Evolutionary conservation across 1,140 invertebrate species (phyloP), one percentile per base, ranked within the genome.

Genomic region (Camponotus vicinus): DNA sequence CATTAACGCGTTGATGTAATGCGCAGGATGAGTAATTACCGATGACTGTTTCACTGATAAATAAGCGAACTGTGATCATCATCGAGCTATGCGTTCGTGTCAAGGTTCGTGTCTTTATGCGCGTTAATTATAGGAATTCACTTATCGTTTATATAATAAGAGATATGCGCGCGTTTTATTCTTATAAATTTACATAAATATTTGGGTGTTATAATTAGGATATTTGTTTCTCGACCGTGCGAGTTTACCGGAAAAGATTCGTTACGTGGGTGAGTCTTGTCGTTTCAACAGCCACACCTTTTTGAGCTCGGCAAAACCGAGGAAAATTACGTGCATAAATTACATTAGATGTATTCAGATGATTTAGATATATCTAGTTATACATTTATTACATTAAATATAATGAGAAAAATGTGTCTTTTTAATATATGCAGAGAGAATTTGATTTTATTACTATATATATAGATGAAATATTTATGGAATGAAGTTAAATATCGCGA

Each of bases 1-100:
- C 69, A 83, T 83, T 75, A 83, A 83, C 73, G 79, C 15, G 49
- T 85, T 55, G 82, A 85, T 55, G 82, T 52, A 79, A 83, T 18
- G 69, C 79, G 11, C 0, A 52, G 13, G 18, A 61, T 83, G 79
- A 83, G 67, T 83, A 83, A 83, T 55, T 34, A 5, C 49, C 40
- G 67, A 82, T 82, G 79, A 82, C 67, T 77, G 57, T 77, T 32
- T 40, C 52, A 8, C 42, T 52, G 55, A 45, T 21, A 49, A 83
- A 45, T 45, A 49, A 83, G n/a, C 21, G n/a, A 71, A 59, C 42
- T 21, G 52, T 42, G 37, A 73, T 73, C 69, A 37, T 83, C 67
- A 15, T 73, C 40, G 0, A 49, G 18, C 15, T 49, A 45, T 40
- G 55, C 15, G 40, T 9, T 49, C 32, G 21, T 21, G 21, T 21